Evolutionary conservation across 2,888 invertebrate genomes (phyloP).

Genomic region (Dryocosmus kuriphilus): DNA sequence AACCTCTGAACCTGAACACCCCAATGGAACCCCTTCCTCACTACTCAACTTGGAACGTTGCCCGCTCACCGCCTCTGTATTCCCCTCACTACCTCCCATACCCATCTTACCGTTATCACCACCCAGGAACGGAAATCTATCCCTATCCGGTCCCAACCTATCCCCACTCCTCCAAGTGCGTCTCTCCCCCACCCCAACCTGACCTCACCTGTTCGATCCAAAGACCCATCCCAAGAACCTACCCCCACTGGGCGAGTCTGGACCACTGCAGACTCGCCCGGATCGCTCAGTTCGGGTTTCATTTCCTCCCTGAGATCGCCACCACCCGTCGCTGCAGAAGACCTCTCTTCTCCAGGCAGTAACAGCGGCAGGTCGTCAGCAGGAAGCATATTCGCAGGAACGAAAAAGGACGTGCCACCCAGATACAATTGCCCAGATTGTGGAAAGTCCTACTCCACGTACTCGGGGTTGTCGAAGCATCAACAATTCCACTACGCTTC

Average conservation of each 20-base stretch:
- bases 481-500: slow-evolving; percentile 97
- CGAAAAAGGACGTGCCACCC: too few species aligned
- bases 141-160: slow-evolving; percentile 72
- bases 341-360: slow-evolving; percentile 81
- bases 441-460: slow-evolving; percentile 96
- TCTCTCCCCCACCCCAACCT: slow-evolving; percentile 68
- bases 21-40: slow-evolving; percentile 73
- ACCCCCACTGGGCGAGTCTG: slow-evolving; percentile 72
- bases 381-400: slow-evolving; percentile 75
- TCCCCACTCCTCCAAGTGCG: slow-evolving; percentile 70
- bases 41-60: slow-evolving; percentile 76
- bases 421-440: slow-evolving; percentile 95
- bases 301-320: slow-evolving; percentile 71
- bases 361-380: slow-evolving; percentile 81
- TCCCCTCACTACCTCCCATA: slow-evolving; percentile 82
- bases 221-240: slow-evolving; percentile 71
- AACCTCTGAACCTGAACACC: slow-evolving; percentile 80
- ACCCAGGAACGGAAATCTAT: slow-evolving; percentile 70
- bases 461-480: slow-evolving; percentile 96
- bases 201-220: slow-evolving; percentile 73
- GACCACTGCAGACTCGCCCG: slow-evolving; percentile 77
- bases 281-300: slow-evolving; percentile 55
- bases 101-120: slow-evolving; percentile 64
- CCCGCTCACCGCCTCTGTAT: slow-evolving; percentile 66
- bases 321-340: slow-evolving; percentile 78